Conservation (phyloP, 2,797 vertebrate genomes). For the Catostomus latipinnis region DNA sequence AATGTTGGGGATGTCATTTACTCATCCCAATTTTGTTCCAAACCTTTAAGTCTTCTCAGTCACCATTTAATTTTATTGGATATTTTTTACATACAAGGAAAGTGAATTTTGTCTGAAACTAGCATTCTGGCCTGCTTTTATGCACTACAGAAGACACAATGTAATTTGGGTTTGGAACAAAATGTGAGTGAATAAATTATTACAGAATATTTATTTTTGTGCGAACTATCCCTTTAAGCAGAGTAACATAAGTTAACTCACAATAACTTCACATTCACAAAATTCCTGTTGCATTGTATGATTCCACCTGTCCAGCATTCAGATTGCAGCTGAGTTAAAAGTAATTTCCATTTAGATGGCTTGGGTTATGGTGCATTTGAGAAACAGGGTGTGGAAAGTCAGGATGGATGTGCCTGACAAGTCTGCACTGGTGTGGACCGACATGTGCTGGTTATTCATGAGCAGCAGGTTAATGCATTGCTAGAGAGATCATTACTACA, state of each 20-base stretch:
- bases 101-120: too few relatives aligned
- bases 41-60: too few relatives aligned
- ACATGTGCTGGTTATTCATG: conserved; percentile 47
- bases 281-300: conserved; percentile 5
- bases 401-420: conserved; percentile 39
- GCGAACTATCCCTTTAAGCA: background rate
- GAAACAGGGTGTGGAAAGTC: conserved; percentile 41
- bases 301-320: conserved; percentile 16
- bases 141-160: too few relatives aligned
- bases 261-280: background rate
- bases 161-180: too few relatives aligned
- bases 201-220: too few relatives aligned
- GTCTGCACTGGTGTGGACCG: conserved; percentile 4
- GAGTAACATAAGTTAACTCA: conserved; percentile 20
- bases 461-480: conserved; percentile 29
- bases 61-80: too few relatives aligned
- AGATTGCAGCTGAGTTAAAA: conserved; percentile 22
- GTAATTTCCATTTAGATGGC: conserved; percentile 58
- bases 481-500: conserved; percentile 49
- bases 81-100: too few relatives aligned
- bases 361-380: conserved; percentile 47
- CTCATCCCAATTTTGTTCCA: too few relatives aligned
- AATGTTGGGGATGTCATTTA: too few relatives aligned
- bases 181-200: too few relatives aligned
- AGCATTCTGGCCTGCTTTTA: too few relatives aligned